Evolutionary conservation across 1,140 invertebrate genomes (phyloP).

Genomic region (Apis cerana): DNA sequence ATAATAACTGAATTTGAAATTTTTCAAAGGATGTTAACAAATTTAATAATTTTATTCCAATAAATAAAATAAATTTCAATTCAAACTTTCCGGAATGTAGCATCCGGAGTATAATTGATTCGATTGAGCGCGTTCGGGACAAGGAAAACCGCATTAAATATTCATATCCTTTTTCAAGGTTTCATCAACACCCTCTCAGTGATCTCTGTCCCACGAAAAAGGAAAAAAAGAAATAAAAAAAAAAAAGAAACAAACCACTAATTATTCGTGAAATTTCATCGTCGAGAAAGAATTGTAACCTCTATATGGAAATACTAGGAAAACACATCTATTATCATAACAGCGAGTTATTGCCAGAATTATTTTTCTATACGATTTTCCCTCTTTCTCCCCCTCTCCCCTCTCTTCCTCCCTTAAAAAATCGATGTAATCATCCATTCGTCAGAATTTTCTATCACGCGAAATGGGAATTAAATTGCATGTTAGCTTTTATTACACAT

Average conservation of each 20-base stretch:
- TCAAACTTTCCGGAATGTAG: background rate
- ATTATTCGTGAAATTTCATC: background rate
- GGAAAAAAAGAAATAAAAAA: too few species aligned
- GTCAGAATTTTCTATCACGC: background rate
- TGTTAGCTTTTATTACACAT: too few species aligned
- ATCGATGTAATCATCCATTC: background rate
- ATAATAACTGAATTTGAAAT: too few species aligned
- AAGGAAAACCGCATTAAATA: background rate
- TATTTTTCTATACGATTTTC: background rate
- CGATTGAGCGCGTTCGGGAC: too few species aligned
- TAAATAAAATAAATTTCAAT: too few species aligned
- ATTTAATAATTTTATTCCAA: too few species aligned
- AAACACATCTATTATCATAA: background rate
- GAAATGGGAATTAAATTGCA: background rate
- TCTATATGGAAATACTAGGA: background rate
- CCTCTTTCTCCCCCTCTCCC: too few species aligned
- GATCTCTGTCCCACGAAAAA: background rate
- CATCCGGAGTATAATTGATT: background rate
- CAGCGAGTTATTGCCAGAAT: background rate
- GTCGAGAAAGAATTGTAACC: too few species aligned
- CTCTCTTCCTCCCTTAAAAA: background rate
- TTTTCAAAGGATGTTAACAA: too few species aligned
- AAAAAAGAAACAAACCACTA: background rate
- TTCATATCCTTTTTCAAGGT: slow-evolving; percentile 1
- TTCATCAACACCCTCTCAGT: background rate